Percentiles rank a stretch among this genome's conserved stretches.
phyloP scores from a whole-genome alignment of 2,888 invertebrate genomes.

The Dusona sp. region DNA sequence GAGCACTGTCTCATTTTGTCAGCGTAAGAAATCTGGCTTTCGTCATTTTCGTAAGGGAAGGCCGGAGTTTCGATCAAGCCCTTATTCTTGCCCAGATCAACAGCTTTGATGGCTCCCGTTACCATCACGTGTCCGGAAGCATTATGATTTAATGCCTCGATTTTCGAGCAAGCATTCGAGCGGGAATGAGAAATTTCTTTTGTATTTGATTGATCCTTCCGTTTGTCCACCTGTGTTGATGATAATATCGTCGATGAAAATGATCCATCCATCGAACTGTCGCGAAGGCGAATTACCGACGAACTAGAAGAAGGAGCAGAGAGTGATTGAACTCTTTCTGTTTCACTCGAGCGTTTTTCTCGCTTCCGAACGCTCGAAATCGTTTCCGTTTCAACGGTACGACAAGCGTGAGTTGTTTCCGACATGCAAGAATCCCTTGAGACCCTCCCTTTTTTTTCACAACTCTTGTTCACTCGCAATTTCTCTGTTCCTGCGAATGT shows the following conservation, averaged over 20 bases:
- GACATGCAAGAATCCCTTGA: conserved; percentile 15
- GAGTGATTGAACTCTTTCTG: not conserved
- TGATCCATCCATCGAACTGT: not conserved
- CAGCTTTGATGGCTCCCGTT: not conserved
- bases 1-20: conserved; percentile 36
- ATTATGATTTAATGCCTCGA: not conserved
- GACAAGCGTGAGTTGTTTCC: conserved; percentile 42
- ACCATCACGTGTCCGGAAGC: not conserved
- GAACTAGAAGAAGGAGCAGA: not conserved
- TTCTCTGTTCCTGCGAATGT: not conserved
- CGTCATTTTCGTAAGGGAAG: not conserved
- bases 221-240: not conserved
- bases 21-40: conserved; percentile 9
- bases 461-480: not conserved
- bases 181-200: not conserved
- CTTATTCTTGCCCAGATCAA: not conserved
- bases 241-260: not conserved
- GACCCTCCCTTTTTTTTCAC: conserved; percentile 9
- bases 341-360: not conserved
- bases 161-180: not conserved
- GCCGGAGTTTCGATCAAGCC: not conserved
- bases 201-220: not conserved
- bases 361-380: conserved; percentile 21
- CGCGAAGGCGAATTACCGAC: not conserved
- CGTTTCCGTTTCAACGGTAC: conserved; percentile 8